Conservation (phyloP, 2,888 invertebrate species). For the Scaptomyza parva region DNA sequence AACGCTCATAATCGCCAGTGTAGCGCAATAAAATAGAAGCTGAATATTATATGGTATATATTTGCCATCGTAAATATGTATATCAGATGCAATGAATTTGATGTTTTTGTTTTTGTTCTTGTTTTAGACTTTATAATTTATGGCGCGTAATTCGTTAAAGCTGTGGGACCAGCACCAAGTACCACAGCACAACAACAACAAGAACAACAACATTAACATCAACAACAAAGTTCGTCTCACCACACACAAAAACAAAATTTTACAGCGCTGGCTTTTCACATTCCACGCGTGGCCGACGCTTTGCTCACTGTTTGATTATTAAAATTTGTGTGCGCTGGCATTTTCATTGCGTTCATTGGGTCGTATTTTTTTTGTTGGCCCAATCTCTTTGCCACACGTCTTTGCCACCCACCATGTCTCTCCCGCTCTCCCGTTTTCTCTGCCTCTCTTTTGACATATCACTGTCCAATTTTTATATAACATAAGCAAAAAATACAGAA, state of each 20-base stretch:
- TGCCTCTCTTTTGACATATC: slow-evolving; percentile 25
- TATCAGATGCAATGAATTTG: slow-evolving; percentile 73
- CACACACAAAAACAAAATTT: slow-evolving; percentile 39
- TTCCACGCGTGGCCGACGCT: slow-evolving; percentile 71
- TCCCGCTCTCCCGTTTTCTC: background rate
- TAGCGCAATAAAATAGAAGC: slow-evolving; percentile 47
- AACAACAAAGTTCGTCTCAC: background rate
- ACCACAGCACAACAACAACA: slow-evolving; percentile 8
- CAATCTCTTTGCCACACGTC: slow-evolving; percentile 13
- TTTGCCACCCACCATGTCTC: too few species aligned
- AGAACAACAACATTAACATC: background rate
- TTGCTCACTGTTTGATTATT: slow-evolving; percentile 69
- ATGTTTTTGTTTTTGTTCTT: too few species aligned
- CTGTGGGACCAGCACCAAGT: slow-evolving; percentile 26
- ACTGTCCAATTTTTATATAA: slow-evolving; percentile 36
- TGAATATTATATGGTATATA: slow-evolving; percentile 41
- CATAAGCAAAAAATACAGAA: slow-evolving; percentile 33
- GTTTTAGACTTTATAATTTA: slow-evolving; percentile 73
- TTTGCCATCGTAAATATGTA: slow-evolving; percentile 46
- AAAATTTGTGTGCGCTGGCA: slow-evolving; percentile 72
- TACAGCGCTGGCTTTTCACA: slow-evolving; percentile 65
- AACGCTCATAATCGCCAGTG: slow-evolving; percentile 42
- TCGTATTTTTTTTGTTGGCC: slow-evolving; percentile 46
- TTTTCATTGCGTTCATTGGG: slow-evolving; percentile 73
- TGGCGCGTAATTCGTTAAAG: slow-evolving; percentile 58